Evolutionary conservation across 2,113 vertebrate genomes (phyloP).

Genomic region (Psettodes erumei): DNA sequence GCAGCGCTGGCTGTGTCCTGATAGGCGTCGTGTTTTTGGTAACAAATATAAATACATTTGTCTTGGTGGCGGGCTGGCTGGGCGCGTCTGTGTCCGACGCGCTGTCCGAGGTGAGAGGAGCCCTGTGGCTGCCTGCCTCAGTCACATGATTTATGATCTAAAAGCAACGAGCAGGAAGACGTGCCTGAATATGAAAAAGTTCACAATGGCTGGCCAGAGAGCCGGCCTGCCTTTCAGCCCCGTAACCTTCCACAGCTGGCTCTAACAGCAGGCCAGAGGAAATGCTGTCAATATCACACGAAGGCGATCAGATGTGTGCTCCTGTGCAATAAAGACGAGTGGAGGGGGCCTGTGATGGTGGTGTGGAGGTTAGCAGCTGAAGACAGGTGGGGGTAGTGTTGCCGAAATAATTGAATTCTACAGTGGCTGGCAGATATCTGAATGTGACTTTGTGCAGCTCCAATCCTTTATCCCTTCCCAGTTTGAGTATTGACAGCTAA

Average conservation of each 20-base stretch:
- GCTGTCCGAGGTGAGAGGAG: slow-evolving; percentile 79
- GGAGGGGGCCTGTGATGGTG: slow-evolving; percentile 32
- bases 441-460: slow-evolving; percentile 87
- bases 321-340: slow-evolving; percentile 33
- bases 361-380: slow-evolving; percentile 63
- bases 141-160: slow-evolving; percentile 83
- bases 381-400: slow-evolving; percentile 74
- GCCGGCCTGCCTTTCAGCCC: not conserved
- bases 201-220: slow-evolving; percentile 50
- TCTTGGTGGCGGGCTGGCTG: slow-evolving; percentile 76
- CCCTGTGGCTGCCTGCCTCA: slow-evolving; percentile 70
- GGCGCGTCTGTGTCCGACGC: slow-evolving; percentile 62
- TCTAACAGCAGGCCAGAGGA: slow-evolving; percentile 36
- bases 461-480: slow-evolving; percentile 84
- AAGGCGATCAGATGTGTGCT: slow-evolving; percentile 56
- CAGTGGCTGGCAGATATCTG: slow-evolving; percentile 87
- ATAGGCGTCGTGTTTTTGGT: slow-evolving; percentile 79
- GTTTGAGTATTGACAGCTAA: slow-evolving; percentile 87
- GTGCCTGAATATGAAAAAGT: slow-evolving; percentile 65
- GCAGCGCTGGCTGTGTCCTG: slow-evolving; percentile 74
- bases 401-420: slow-evolving; percentile 86
- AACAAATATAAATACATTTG: slow-evolving; percentile 86
- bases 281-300: slow-evolving; percentile 58
- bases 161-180: slow-evolving; percentile 51
- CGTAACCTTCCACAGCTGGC: slow-evolving; percentile 2